These are phyloP conservation scores for Pygocentrus nattereri DNA, from an alignment of 2,797 vertebrate species.

Conservation along the genomic window DNA sequence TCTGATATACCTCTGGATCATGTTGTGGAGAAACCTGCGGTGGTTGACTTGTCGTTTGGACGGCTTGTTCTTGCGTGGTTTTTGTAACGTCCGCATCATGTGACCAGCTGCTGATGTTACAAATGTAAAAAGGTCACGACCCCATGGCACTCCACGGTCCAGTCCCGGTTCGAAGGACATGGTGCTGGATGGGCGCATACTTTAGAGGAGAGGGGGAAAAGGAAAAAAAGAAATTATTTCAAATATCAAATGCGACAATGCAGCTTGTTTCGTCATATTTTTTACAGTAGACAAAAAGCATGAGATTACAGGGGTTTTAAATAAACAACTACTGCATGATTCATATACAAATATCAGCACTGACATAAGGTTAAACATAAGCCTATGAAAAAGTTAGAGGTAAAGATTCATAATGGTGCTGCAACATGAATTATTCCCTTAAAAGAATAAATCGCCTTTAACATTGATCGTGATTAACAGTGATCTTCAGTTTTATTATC, in stretches of 20 bases:
- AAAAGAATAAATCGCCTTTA: neutral
- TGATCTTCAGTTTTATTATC: neutral
- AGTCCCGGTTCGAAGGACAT: constrained; percentile 72
- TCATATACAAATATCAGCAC: too few relatives aligned
- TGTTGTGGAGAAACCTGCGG: constrained; percentile 90
- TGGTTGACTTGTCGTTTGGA: constrained; percentile 90
- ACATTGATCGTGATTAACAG: neutral
- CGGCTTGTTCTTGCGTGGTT: constrained; percentile 76
- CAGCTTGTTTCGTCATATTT: neutral
- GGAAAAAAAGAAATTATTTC: neutral
- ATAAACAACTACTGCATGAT: neutral
- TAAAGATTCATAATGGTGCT: too few relatives aligned
- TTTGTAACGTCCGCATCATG: constrained; percentile 87
- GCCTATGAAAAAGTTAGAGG: too few relatives aligned
- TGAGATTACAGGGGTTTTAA: neutral
- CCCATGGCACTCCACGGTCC: constrained; percentile 78
- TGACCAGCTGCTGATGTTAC: constrained; percentile 86
- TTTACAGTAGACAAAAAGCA: too few relatives aligned
- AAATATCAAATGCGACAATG: neutral
- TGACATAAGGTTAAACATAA: too few relatives aligned
- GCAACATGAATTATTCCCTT: neutral
- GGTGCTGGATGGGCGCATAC: constrained; percentile 73
- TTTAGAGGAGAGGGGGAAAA: constrained; percentile 50
- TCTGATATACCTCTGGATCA: constrained; percentile 85
- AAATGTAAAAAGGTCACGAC: constrained; percentile 87